Base-by-base conservation (phyloP, 2,888 invertebrate genomes). In the Rhogogaster chlorosoma region DNA sequence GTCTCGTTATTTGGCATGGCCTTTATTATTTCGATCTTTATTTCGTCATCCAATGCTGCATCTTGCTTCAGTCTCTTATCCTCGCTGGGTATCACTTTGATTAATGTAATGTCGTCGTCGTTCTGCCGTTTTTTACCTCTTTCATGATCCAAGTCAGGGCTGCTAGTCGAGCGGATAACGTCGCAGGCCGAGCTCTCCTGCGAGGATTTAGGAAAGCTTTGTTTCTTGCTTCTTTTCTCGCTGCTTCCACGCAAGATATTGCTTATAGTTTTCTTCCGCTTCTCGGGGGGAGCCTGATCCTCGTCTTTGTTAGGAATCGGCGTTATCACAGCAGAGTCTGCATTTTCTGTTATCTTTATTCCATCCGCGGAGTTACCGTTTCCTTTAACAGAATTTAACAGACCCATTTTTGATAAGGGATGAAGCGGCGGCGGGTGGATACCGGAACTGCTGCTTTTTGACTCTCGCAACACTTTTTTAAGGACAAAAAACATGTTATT, bases 291-390 rank as follows among this genome's bases (percentile, higher is more conserved):
- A 85, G 84, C 87, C 38, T 84, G 85, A 29, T 83, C 87, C 1
- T 91, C 90, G n/a, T 93, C 93, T 49, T 92, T 91, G 67, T 90
- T 93, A 2, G 92, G 93, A 84, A 93, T 93, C 2, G 93, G 93
- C 0, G 93, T 93, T 84, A 93, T 93, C 3, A 93, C 93, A 42
- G 93, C 93, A 0, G 93, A 93, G 87, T 93, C 93, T 6, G 93
- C 91, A 87, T 93, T 93, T 84, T 93, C 93, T 15, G 92, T 92
- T 86, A 93, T 93, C 87, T 93, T 93, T 87, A 93, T 93, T 85
- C 92, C 91, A 36, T 93, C 93, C 10, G 90, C 86, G 4, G 90
- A 88, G 87, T 89, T 92, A 71, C 85, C 90, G 36, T 70, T 70
- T 53, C 89, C 91, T 36, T 88, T 89, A 87, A 92, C 92, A 49